Base-by-base conservation (phyloP, 2,888 invertebrate species). In the Apodemia mormo region DNA sequence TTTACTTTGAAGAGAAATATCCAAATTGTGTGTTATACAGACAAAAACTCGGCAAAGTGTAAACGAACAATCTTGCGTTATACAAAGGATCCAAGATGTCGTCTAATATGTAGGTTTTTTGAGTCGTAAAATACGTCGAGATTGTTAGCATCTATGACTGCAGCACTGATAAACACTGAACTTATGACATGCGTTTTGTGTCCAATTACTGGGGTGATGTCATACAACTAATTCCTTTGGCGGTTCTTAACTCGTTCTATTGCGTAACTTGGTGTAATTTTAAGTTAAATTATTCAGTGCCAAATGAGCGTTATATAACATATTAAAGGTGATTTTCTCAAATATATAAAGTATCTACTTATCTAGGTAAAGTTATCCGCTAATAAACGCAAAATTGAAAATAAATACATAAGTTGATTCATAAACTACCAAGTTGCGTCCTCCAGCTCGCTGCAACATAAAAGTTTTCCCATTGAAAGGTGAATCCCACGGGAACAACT, bases 131-230 rank as follows among this genome's bases (percentile, higher is more conserved):
- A 52, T 52, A n/a, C n/a, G 52, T 52, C 52, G 49, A 52, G 52
- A 52, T 52, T 52, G 52, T 52, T 52, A 52, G 3, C n/a, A n/a
- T 52, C n/a, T n/a, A 52, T 14, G 49, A 49, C 49, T 49, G 52
- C 5, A 12, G 14, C 6, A n/a, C 52, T 52, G 52, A 52, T 52
- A 52, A 52, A n/a, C n/a, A n/a, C 7, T 52, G 52, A 52, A 52
- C 52, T 52, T 7, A 52, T 52, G 52, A 33, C 61, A 61, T 61
- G 61, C 33, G 33, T 61, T 58, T 58, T 22, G 61, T 61, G 33
- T 30, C 61, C 61, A 61, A 61, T 30, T 61, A 33, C 33, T 30
- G 61, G 12, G 33, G 33, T 61, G 61, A 61, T 61, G 61, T 61
- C 61, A 61, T 12, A 61, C 22, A 30, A 61, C 61, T 30, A 61